Base-by-base conservation (phyloP, 2,113 vertebrate species). In the Ammodytes dubius region DNA sequence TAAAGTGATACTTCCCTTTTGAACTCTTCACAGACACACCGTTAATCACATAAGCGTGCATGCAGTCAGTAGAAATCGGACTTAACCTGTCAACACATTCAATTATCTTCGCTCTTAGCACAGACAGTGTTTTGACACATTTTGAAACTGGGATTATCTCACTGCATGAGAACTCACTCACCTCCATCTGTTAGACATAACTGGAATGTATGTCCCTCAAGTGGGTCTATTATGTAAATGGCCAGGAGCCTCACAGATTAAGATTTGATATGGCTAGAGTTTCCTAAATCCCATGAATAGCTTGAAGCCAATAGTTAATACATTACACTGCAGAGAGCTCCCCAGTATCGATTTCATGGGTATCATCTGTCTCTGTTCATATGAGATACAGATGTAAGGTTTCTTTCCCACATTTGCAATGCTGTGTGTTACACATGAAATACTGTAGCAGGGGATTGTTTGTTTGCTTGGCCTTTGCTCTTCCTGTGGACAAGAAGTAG, bases 301-400 rank as follows among this genome's bases (percentile, higher is more conserved):
- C 85, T 83, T 58, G 70, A 81, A 88, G 68, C 59, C 74, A 27
- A 27, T 67, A 58, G 59, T 84, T 76, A 19, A 46, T 53, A 61
- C 27, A 52, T 71, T 56, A 74, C 72, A 77, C 50, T 65, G 80
- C 80, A 78, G 69, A 80, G 79, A 81, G 65, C 56, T 27, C 75
- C 14, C 66, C 57, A 35, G 35, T 74, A 78, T 83, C 17, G 54
- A 83, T 92, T 93, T 92, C 90, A 91, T 67, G 88, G 86, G 74
- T 89, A 89, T 92, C 85, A 69, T 73, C 59, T 91, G 63, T 84
- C 70, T 50, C 69, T 54, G 50, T 78, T 70, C 65, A 75, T 83
- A 90, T 92, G 79, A 86, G 77, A 87, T 69, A 68, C 91, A 93
- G 93, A 93, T 93, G 90, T 81, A 35, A 49, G 58, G 66, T 88